A percentile compares a stretch with the other conserved stretches of the same genome.
phyloP scores from a whole-genome alignment of 2,888 invertebrate genomes.

The Eupithecia exiguata region DNA sequence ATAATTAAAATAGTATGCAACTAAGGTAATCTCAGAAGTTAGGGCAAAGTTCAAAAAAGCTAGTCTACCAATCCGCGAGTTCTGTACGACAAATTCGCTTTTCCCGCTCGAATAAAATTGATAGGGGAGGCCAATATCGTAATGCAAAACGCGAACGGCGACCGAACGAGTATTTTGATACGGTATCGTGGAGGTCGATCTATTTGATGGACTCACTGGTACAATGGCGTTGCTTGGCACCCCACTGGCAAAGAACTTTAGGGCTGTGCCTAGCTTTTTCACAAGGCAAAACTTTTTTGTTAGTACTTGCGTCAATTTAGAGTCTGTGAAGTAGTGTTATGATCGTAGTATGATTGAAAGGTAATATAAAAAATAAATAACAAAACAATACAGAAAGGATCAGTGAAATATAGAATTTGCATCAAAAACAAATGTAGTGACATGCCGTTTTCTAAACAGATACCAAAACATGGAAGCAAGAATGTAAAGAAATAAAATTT shows the following conservation, averaged over 20 bases:
- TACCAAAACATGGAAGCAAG: not conserved
- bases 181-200: conserved; percentile 72
- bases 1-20: not conserved
- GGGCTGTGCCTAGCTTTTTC: conserved; percentile 21
- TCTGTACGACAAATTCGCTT: conserved; percentile 54
- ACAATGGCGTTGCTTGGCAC: conserved; percentile 33
- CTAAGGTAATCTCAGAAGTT: not conserved
- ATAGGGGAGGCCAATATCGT: conserved; percentile 74
- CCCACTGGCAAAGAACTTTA: conserved; percentile 33
- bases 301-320: not conserved
- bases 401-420: not conserved
- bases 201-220: conserved; percentile 75
- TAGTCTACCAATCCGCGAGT: conserved; percentile 36
- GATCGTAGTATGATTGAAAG: not conserved
- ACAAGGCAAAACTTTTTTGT: not conserved
- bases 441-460: not conserved
- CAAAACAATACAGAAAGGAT: not conserved
- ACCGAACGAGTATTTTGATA: conserved; percentile 68
- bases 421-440: not conserved
- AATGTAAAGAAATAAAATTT: not conserved
- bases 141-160: conserved; percentile 68
- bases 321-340: not conserved
- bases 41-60: not conserved
- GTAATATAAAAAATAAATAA: not conserved
- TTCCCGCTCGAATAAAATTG: conserved; percentile 67